Evolutionary conservation across 2,888 invertebrate species (phyloP).

Genomic region (Diarsia rubi): DNA sequence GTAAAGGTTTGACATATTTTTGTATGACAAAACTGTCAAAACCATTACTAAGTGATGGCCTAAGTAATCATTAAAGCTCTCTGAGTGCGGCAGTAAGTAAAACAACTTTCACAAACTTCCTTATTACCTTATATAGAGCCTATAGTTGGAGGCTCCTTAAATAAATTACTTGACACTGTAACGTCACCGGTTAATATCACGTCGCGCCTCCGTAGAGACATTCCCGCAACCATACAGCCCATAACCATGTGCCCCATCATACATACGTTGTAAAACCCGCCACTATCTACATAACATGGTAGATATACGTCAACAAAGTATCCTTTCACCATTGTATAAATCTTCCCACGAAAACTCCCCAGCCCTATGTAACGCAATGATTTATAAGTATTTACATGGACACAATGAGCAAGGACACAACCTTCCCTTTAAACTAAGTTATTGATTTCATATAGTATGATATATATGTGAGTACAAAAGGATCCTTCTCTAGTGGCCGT

Average conservation of each 20-base stretch:
- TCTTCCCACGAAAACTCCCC: slow-evolving; percentile 34
- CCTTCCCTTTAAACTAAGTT: slow-evolving; percentile 51
- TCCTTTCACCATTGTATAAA: slow-evolving; percentile 43
- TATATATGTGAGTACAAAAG: slow-evolving; percentile 59
- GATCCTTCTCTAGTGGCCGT: slow-evolving; percentile 62
- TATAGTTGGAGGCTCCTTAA: slow-evolving; percentile 46
- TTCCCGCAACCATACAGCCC: slow-evolving; percentile 19
- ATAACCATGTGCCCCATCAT: slow-evolving; percentile 30
- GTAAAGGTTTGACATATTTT: no score
- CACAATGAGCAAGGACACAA: slow-evolving; percentile 51
- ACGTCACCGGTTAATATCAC: slow-evolving; percentile 50
- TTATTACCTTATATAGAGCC: slow-evolving; percentile 67
- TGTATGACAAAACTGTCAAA: no score
- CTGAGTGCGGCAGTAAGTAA: no score
- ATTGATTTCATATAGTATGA: slow-evolving; percentile 58
- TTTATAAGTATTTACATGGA: slow-evolving; percentile 47
- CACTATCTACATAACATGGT: slow-evolving; percentile 10
- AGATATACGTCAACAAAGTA: slow-evolving; percentile 27
- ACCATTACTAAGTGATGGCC: no score
- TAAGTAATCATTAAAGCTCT: no score
- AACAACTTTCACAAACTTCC: slow-evolving; percentile 69
- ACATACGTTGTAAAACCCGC: slow-evolving; percentile 27
- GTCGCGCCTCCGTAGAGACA: slow-evolving; percentile 57
- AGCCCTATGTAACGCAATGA: slow-evolving; percentile 46
- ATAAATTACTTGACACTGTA: slow-evolving; percentile 57